Percentiles rank a stretch among this genome's conserved stretches.
Evolutionary conservation across 2,797 vertebrate species (phyloP).

Genomic region (Lateolabrax maculatus): DNA sequence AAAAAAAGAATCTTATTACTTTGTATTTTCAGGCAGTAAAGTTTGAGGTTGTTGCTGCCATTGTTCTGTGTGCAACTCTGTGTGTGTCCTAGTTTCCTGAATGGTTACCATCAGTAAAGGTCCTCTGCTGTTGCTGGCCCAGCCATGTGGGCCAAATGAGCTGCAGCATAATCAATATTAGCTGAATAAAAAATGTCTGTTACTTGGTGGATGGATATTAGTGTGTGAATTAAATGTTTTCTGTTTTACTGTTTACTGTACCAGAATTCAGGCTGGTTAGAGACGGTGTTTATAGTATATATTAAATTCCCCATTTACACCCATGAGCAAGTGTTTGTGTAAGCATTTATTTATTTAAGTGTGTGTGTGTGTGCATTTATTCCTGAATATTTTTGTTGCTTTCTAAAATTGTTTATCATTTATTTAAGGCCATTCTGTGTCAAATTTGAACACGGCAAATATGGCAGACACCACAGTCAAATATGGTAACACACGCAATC

Average conservation of each 20-base stretch:
- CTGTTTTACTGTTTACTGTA: too few relatives aligned
- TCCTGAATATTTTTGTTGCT: background rate
- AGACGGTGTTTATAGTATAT: too few relatives aligned
- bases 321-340: too few relatives aligned
- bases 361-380: background rate
- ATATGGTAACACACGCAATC: background rate
- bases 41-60: background rate
- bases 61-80: background rate
- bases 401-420: background rate
- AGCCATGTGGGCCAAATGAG: background rate
- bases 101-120: background rate
- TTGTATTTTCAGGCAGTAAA: background rate
- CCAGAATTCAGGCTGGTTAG: too few relatives aligned
- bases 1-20: background rate
- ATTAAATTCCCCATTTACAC: too few relatives aligned
- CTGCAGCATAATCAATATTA: background rate
- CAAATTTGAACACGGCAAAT: too few relatives aligned
- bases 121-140: background rate
- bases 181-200: background rate
- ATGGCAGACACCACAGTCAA: background rate
- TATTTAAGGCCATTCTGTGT: background rate
- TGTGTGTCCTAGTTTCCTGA: background rate
- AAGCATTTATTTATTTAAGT: too few relatives aligned
- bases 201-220: too few relatives aligned
- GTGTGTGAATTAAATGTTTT: too few relatives aligned